Base-by-base conservation (phyloP, 2,888 invertebrate species). In the Zygogramma bicolorata region DNA sequence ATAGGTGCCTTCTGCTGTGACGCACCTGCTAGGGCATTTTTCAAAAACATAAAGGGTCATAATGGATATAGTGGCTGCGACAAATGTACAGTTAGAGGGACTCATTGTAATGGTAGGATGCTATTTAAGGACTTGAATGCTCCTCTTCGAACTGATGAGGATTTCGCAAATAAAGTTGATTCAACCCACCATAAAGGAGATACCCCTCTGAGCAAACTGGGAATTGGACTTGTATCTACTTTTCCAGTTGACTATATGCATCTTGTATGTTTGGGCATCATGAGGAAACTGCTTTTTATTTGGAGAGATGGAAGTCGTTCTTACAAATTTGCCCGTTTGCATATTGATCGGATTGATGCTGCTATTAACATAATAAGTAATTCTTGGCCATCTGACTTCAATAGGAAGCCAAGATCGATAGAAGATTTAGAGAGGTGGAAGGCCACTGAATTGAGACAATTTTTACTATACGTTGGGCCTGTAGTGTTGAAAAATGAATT, bases 401-500 rank as follows among this genome's bases (percentile, higher is more conserved):
- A 61, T 63, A 65, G 73, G 53, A 73, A 70, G 65, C 63, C 67
- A n/a, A 70, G 74, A 68, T 49, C 49, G 25, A 59, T 67, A 15
- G 46, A 60, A 25, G 62, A 65, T 18, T 57, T 70, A 22, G 65
- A 60, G 15, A 65, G 66, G 42, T 73, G 73, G 73, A 73, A 73
- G 65, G 65, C 72, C 40, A 65, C 72, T 31, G 72, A 73, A 49
- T 61, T 65, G 10, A 62, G 73, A 53, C 61, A 73, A 10, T 73
- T 73, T 73, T 53, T 73, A 8, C 25, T 69, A 38, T 70, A 73
- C 62, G 59, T 62, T 22, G 69, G 73, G n/a, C 69, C 69, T 10
- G 58, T 73, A 34, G 13, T 73, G 15, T 58, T 70, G 22, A 66
- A 61, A 70, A 31, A 68, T 20, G n/a, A 67, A 34, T 65, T 75